Evolutionary conservation across 2,113 vertebrate genomes (phyloP), one percentile per base, ranked within the genome.

Genomic region (Puffinus mauretanicus): DNA sequence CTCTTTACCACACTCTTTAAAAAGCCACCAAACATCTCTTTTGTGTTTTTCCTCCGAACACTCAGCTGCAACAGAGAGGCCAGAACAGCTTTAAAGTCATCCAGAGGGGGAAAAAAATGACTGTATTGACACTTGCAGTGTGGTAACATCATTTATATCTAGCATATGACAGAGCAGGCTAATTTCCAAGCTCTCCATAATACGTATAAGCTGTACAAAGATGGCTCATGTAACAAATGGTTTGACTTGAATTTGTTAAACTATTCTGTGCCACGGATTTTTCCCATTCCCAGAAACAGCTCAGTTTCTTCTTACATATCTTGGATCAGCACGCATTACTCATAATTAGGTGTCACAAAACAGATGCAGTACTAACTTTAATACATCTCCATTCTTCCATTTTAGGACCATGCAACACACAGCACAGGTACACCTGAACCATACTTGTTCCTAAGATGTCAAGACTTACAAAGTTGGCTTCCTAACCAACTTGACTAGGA

Each of bases 11-110:
- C 98, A 86, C 98, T 99, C 98, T 99, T 99, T 86, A 99, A 99
- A 98, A 99, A 99, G 49, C 99, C 99, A 78, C 99, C 99, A 98
- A 99, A 99, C 98, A 99, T 98, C 94, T 99, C 99, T 97, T 99
- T 99, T 32, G 99, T 99, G 92, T 99, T 99, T 97, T 99, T 99
- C 92, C 99, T 98, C 75, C 99, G 98, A 90, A 99, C 99, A 27
- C 96, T 99, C 93, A 99, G 98, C 99, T 99, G 91, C 58, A 97
- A 97, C 3, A 87, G 24, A 96, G 29, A 89, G 16, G 12, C 34
- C 82, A 91, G 55, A 58, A 40, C 11, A 85, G 36, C 22, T 86
- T 93, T 72, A 16, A 72, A 85, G 38, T 77, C n/a, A 91, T 11
- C 13, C 3, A 4, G 1, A 2, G 32, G 6, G 0, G 3, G 7